A percentile compares a stretch with the other conserved stretches of the same genome.
These are phyloP conservation scores for Perca schrenkii DNA, from an alignment of 2,113 vertebrate genomes.

Conservation along the genomic window DNA sequence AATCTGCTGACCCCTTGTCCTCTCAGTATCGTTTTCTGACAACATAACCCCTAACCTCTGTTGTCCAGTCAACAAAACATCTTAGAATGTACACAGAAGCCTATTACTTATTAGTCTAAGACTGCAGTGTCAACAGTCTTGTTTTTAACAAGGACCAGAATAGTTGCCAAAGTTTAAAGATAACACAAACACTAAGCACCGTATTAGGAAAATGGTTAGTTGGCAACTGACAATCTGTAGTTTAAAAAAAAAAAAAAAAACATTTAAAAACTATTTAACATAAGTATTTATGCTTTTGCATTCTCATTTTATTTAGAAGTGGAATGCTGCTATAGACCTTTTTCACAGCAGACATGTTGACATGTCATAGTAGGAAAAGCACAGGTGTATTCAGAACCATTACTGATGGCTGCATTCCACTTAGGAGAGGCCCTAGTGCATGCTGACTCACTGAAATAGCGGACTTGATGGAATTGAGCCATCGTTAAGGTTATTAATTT, in stretches of 20 bases:
- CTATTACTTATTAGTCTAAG: neutral
- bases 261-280: no score
- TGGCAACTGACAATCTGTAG: neutral
- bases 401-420: no score
- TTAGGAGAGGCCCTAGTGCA: no score
- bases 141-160: neutral
- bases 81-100: neutral
- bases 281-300: neutral
- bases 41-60: neutral
- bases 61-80: slow-evolving; percentile 8
- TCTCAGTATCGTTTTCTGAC: neutral
- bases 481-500: no score
- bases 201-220: neutral
- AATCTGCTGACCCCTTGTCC: slow-evolving; percentile 1
- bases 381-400: no score
- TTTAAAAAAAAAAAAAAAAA: no score
- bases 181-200: neutral
- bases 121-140: neutral
- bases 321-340: neutral
- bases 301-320: neutral
- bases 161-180: neutral
- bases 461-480: no score
- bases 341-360: no score
- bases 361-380: no score
- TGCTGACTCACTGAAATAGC: no score